phyloP scores from a whole-genome alignment of 2,888 invertebrate species.

The Slavum lentiscoides region DNA sequence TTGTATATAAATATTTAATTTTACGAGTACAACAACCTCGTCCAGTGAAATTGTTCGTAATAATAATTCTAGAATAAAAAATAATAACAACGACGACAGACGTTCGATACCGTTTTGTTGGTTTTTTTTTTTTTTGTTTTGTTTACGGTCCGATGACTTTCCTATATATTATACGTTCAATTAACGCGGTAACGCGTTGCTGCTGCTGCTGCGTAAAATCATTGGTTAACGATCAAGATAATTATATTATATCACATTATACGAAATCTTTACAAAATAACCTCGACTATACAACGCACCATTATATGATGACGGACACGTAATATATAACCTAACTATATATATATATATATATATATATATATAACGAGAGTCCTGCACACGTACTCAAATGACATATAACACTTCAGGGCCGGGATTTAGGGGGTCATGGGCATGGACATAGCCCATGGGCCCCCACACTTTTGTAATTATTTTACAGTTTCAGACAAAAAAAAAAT shows the following conservation, averaged over 20 bases:
- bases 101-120: not conserved
- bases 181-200: not conserved
- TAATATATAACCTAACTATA: not conserved
- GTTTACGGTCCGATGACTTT: slow-evolving; percentile 4
- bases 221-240: slow-evolving; percentile 29
- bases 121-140: slow-evolving; percentile 8
- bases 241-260: not conserved
- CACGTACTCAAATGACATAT: too few relatives aligned
- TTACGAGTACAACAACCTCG: slow-evolving; percentile 23
- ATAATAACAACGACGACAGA: not conserved
- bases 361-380: too few relatives aligned
- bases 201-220: not conserved
- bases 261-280: not conserved
- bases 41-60: not conserved
- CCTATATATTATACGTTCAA: slow-evolving; percentile 15
- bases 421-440: too few relatives aligned
- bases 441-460: too few relatives aligned
- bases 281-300: not conserved
- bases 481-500: too few relatives aligned
- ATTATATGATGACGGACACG: slow-evolving; percentile 6
- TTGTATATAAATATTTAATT: not conserved
- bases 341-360: not conserved
- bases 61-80: not conserved
- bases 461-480: too few relatives aligned
- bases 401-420: too few relatives aligned